A percentile compares a stretch with the other conserved stretches of the same genome.
Evolutionary conservation across 2,888 invertebrate genomes (phyloP).

Genomic region (Molanna angustata): DNA sequence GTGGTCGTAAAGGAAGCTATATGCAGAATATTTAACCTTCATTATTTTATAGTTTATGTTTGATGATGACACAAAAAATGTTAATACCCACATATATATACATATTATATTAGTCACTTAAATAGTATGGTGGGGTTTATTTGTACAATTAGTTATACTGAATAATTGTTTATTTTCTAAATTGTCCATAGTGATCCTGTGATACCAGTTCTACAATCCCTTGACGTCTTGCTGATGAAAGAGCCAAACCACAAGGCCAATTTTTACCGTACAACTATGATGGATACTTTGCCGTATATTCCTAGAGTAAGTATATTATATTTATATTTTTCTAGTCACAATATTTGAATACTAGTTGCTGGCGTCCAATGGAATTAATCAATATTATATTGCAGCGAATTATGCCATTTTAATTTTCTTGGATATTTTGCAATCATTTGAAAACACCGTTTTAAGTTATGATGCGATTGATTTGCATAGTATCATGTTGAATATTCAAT

Average conservation of each 20-base stretch:
- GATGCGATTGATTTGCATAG: no score
- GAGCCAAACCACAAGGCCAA: slow-evolving; percentile 84
- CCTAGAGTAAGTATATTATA: slow-evolving; percentile 68
- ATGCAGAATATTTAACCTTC: no score
- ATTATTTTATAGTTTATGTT: no score
- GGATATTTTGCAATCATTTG: not conserved
- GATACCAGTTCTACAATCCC: slow-evolving; percentile 87
- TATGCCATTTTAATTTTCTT: not conserved
- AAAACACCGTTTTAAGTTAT: not conserved
- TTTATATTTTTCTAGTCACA: not conserved
- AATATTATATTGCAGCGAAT: not conserved
- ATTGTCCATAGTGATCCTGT: slow-evolving; percentile 91
- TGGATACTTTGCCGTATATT: slow-evolving; percentile 82
- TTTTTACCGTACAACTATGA: slow-evolving; percentile 84
- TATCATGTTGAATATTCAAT: no score
- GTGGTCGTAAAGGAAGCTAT: no score
- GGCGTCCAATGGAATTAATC: not conserved
- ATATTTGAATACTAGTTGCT: not conserved
- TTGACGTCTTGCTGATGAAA: slow-evolving; percentile 91
- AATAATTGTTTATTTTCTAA: no score
- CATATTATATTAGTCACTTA: no score
- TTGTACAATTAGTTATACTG: not conserved
- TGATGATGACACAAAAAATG: no score
- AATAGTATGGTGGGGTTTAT: no score
- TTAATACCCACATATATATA: no score